Evolutionary conservation across 2,113 vertebrate genomes (phyloP), one percentile per base, ranked within the genome.

Genomic region (Forbesichthys agassizii): DNA sequence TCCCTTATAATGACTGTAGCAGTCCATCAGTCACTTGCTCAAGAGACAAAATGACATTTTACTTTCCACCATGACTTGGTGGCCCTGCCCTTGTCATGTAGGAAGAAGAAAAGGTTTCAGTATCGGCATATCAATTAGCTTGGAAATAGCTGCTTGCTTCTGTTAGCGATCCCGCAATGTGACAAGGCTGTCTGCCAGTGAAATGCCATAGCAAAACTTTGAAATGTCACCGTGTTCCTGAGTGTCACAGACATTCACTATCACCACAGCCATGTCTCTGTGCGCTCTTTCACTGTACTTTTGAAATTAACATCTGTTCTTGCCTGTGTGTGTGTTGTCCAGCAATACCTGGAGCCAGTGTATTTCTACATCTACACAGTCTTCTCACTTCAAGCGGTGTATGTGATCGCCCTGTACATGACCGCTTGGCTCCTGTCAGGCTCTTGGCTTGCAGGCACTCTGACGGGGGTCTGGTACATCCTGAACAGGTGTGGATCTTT

Each of bases 351-450:
- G 88, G 96, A 98, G 81, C 97, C 98, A 0, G 90, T 99, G 79
- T 99, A 98, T 92, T 99, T 99, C 93, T 99, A 99, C 92, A 96
- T 99, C 82, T 98, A 99, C 88, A 97, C 96, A 16, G 93, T 97
- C 72, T 99, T 99, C 89, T 95, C 96, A 57, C 95, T 98, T 75
- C 96, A 99, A 81, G 94, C 95, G 0, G 80, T 98, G 74, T 96
- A 97, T 70, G 95, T 98, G 80, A 92, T 95, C 16, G 96, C 94
- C 42, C 92, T 99, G 20, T 99, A 98, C 78, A 68, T 93, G 68
- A 99, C 94, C 80, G 97, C 95, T 77, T 99, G 98, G 97, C 92
- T 98, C 74, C 93, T 98, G 57, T 96, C 95, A 70, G 95, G 95
- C 66, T 96, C 95, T 0, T 99, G 98, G 98, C 89, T 98, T 55